Conservation (phyloP, 2,113 vertebrate species). For the Gavialis gangeticus region DNA sequence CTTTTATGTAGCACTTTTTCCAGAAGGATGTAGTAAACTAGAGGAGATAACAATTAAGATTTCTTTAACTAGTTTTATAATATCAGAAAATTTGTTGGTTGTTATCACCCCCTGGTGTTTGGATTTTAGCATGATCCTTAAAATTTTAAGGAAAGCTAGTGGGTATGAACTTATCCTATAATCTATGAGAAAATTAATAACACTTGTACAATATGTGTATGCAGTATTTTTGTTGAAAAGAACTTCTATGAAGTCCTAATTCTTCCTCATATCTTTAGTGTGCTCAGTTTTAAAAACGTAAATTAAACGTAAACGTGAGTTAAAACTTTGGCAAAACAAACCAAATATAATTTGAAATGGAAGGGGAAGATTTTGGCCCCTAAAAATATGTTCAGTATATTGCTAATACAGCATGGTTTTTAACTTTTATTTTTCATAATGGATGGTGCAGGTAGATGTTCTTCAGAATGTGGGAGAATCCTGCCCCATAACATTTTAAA, state of each 20-base stretch:
- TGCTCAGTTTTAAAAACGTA: neutral
- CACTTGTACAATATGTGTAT: accelerated
- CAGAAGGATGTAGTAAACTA: neutral
- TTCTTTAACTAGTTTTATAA: neutral
- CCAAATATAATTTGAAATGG: neutral
- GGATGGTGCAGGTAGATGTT: too few species aligned
- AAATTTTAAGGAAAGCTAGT: neutral
- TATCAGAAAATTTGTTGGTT: neutral
- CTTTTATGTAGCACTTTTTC: neutral
- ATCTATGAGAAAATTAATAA: neutral
- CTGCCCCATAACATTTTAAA: too few species aligned
- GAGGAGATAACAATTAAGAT: accelerated
- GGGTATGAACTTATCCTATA: neutral
- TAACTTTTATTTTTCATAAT: too few species aligned
- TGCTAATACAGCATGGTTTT: too few species aligned
- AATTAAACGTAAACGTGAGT: neutral
- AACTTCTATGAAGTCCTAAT: neutral
- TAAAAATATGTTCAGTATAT: too few species aligned
- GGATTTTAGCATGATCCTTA: neutral
- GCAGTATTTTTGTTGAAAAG: neutral
- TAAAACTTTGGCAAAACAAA: neutral
- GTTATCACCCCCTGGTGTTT: slow-evolving; percentile 57
- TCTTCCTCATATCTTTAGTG: neutral
- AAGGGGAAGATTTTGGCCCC: neutral
- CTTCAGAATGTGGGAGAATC: too few species aligned